phyloP scores from a whole-genome alignment of 2,113 vertebrate genomes.

The Cygnus buccinator region DNA sequence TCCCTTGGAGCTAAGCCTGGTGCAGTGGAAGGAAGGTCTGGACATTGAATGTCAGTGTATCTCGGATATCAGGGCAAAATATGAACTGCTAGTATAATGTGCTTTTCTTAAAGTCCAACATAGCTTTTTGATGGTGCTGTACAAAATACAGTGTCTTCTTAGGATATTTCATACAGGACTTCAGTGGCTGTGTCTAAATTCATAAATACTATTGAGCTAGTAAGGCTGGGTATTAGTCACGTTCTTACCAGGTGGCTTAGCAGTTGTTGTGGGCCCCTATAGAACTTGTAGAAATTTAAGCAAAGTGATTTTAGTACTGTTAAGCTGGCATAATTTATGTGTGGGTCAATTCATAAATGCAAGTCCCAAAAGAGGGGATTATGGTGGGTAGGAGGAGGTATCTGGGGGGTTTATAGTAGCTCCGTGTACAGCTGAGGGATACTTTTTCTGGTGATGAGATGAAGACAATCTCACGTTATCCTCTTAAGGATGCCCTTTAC shows the following conservation, averaged over 20 bases:
- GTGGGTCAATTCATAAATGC: not conserved
- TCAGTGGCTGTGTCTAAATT: not conserved
- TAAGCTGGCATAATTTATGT: not conserved
- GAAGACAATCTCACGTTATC: not conserved
- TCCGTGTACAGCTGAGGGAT: not conserved
- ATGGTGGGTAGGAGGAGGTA: not conserved
- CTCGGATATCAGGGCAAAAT: not conserved
- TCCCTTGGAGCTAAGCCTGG: not conserved
- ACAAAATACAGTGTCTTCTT: not conserved
- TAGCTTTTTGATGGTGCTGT: not conserved
- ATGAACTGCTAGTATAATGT: rapidly evolving
- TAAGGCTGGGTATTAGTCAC: not conserved
- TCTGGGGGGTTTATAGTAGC: not conserved
- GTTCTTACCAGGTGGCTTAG: not conserved
- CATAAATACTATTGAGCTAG: not conserved
- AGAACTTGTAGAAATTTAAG: not conserved
- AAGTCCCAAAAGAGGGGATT: not conserved
- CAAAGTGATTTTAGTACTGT: not conserved
- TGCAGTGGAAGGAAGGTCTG: not conserved
- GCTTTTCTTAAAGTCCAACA: not conserved
- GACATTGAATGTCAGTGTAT: not conserved
- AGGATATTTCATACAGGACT: not conserved
- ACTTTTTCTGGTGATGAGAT: not conserved
- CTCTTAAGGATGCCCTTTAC: not conserved
- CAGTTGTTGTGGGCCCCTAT: not conserved